A percentile compares a stretch with the other conserved stretches of the same genome.
Evolutionary conservation across 2,797 vertebrate species (phyloP).

Genomic region (Sebastes elongatus): DNA sequence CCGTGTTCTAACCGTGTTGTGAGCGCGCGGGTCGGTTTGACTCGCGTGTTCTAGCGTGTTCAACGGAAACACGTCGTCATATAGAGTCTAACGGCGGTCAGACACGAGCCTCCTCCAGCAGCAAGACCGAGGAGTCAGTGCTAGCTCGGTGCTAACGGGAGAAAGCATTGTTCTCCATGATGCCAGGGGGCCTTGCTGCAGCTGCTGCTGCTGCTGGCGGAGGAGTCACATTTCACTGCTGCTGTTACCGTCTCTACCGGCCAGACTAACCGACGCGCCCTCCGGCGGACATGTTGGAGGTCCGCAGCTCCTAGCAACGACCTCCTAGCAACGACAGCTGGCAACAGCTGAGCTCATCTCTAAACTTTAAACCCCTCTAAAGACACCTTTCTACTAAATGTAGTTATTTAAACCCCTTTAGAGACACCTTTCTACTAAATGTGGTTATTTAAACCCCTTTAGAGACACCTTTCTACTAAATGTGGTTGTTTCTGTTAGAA

Average conservation of each 20-base stretch:
- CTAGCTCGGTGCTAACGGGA: constrained; percentile 39
- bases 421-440: not conserved
- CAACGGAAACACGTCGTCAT: no score
- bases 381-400: not conserved
- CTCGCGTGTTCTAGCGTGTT: rapidly evolving
- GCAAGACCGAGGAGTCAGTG: not conserved
- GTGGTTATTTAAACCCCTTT: no score
- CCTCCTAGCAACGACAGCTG: not conserved
- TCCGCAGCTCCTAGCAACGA: constrained; percentile 2
- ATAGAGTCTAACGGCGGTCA: rapidly evolving
- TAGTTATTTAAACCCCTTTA: no score
- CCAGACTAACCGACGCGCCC: constrained; percentile 51
- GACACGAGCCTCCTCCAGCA: rapidly evolving
- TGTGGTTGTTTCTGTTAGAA: rapidly evolving
- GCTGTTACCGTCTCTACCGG: not conserved
- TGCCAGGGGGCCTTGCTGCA: constrained; percentile 63
- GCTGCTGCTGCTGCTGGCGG: constrained; percentile 31
- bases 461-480: not conserved
- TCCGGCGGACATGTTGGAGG: constrained; percentile 44
- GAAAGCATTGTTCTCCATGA: constrained; percentile 77
- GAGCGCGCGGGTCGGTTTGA: rapidly evolving
- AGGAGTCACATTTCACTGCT: constrained; percentile 64
- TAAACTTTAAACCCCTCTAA: not conserved
- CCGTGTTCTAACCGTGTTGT: not conserved
- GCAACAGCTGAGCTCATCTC: constrained; percentile 49